Conservation (phyloP, 2,113 vertebrate species). For the Rhinolophus ferrumequinum region DNA sequence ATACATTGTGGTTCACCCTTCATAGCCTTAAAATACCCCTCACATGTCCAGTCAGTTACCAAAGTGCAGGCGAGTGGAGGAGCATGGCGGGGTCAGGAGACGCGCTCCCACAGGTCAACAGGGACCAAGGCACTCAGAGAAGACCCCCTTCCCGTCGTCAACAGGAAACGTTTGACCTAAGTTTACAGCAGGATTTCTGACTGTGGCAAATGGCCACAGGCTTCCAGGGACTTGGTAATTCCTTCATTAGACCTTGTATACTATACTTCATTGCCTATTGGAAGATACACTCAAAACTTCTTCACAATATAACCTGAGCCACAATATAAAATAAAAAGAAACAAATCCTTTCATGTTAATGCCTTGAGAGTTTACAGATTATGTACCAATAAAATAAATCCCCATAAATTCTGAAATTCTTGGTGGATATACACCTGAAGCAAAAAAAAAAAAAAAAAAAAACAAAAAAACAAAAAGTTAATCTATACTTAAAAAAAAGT, state of each 20-base stretch:
- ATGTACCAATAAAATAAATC: slow-evolving; percentile 85
- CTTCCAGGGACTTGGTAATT: slow-evolving; percentile 71
- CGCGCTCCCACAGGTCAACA: not conserved
- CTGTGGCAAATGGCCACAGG: slow-evolving; percentile 70
- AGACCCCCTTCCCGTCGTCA: slow-evolving; percentile 2
- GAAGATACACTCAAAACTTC: slow-evolving; percentile 80
- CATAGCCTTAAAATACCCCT: slow-evolving; percentile 39
- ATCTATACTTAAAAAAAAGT: slow-evolving; percentile 75
- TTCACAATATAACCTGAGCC: slow-evolving; percentile 78
- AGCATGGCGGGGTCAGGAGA: slow-evolving; percentile 35
- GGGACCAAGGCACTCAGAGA: not conserved
- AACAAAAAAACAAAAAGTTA: too few species aligned
- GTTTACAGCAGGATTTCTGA: slow-evolving; percentile 66
- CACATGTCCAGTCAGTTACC: slow-evolving; percentile 29
- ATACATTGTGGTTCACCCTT: not conserved
- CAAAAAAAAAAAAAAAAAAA: too few species aligned
- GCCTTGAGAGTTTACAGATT: slow-evolving; percentile 81
- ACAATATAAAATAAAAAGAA: slow-evolving; percentile 43
- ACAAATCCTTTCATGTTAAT: slow-evolving; percentile 83
- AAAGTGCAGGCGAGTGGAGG: slow-evolving; percentile 61
- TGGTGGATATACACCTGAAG: slow-evolving; percentile 75
- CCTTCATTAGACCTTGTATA: slow-evolving; percentile 83
- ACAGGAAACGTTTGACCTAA: slow-evolving; percentile 38
- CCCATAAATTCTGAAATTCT: slow-evolving; percentile 77
- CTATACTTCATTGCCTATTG: slow-evolving; percentile 77